A percentile compares a stretch with the other conserved stretches of the same genome.
Conservation (phyloP, 2,797 vertebrate genomes). For the Amphiprion clarkii region DNA sequence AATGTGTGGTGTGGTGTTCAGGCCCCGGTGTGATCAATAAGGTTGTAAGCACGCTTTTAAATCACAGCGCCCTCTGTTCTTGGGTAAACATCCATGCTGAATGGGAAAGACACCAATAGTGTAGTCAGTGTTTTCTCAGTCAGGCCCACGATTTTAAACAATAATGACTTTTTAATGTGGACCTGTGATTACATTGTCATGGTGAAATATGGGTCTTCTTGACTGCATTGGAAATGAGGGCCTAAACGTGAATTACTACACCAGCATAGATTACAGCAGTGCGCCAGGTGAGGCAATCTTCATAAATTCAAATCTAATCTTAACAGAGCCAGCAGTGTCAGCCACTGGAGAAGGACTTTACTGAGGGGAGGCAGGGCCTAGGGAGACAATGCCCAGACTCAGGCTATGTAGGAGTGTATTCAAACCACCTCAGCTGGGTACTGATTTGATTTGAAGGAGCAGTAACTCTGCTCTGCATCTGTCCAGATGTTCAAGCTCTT, state of each 20-base stretch:
- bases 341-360: constrained; percentile 84
- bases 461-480: no score
- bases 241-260: constrained; percentile 92
- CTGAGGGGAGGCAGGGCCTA: constrained; percentile 36
- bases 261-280: constrained; percentile 89
- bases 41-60: constrained; percentile 89
- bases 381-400: constrained; percentile 21
- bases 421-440: no score
- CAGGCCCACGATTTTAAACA: constrained; percentile 97
- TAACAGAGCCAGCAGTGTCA: constrained; percentile 89
- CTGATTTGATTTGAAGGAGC: no score
- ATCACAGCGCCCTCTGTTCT: constrained; percentile 91
- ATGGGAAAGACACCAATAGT: constrained; percentile 94
- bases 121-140: constrained; percentile 96
- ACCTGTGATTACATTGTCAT: constrained; percentile 99
- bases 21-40: constrained; percentile 90
- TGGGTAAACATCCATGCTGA: constrained; percentile 94
- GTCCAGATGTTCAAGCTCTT: no score
- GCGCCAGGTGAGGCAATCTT: constrained; percentile 95
- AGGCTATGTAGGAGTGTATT: constrained; percentile 25
- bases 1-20: constrained; percentile 59
- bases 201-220: constrained; percentile 94
- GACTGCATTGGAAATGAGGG: constrained; percentile 93
- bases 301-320: constrained; percentile 99
- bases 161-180: constrained; percentile 99